A percentile compares a stretch with the other conserved stretches of the same genome.
Evolutionary conservation across 2,113 vertebrate genomes (phyloP).

Genomic region (Fulmarus glacialis): DNA sequence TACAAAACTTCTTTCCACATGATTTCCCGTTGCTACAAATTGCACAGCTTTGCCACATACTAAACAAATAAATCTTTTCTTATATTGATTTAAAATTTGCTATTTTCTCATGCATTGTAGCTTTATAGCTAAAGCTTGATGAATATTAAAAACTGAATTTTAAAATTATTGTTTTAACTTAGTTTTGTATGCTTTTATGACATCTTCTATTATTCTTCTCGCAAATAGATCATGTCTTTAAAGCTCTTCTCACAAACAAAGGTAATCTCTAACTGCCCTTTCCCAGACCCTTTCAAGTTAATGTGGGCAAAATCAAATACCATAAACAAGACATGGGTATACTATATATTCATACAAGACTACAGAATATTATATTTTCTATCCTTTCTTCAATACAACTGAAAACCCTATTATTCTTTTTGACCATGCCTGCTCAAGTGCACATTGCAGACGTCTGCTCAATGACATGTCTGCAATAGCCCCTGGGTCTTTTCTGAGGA

Average conservation of each 20-base stretch:
- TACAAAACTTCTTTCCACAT: neutral
- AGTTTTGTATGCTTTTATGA: neutral
- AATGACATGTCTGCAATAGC: neutral
- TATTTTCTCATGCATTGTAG: neutral
- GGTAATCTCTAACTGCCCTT: neutral
- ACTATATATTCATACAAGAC: conserved; percentile 5
- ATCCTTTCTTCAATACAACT: neutral
- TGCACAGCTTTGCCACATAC: neutral
- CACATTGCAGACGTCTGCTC: conserved; percentile 24
- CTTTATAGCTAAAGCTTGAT: neutral
- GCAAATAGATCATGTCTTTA: neutral
- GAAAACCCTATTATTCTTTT: conserved; percentile 42
- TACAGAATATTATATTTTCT: conserved; percentile 9
- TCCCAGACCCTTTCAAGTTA: conserved; percentile 13
- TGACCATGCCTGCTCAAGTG: conserved; percentile 1
- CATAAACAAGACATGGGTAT: neutral
- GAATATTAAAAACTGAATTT: neutral
- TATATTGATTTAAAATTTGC: neutral
- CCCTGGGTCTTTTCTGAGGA: conserved; percentile 28
- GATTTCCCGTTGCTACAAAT: neutral
- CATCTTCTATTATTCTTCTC: neutral
- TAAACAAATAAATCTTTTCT: neutral
- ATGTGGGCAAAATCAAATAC: conserved; percentile 3
- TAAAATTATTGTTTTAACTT: neutral
- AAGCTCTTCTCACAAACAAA: neutral